Percentiles rank a stretch among this genome's conserved stretches.
Conservation (phyloP, 1,140 invertebrate genomes). For the Heliconius nattereri region DNA sequence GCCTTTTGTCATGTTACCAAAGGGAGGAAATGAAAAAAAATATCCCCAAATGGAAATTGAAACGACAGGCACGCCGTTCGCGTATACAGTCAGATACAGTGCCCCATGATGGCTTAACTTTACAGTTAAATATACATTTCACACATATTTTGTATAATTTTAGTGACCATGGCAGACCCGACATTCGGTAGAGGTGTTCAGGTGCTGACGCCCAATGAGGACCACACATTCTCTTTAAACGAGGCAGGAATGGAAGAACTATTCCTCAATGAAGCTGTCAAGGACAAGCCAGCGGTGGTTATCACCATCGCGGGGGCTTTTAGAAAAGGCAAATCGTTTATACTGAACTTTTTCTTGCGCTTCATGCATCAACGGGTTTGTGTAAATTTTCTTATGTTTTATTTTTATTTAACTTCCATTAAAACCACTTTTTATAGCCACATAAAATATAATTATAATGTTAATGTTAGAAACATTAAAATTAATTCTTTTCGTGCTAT, state of each 20-base stretch:
- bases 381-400: background rate
- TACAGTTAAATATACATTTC: no score
- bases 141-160: no score
- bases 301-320: constrained; percentile 98
- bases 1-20: no score
- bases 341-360: constrained; percentile 95
- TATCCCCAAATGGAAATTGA: no score
- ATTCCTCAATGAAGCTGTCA: constrained; percentile 84
- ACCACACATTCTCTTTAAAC: constrained; percentile 95
- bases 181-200: constrained; percentile 77
- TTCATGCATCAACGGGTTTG: constrained; percentile 86
- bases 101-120: no score
- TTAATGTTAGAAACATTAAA: no score
- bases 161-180: constrained; percentile 26
- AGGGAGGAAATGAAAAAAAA: no score
- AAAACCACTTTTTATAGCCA: background rate
- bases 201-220: constrained; percentile 91
- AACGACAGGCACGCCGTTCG: no score
- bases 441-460: no score
- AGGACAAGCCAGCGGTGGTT: constrained; percentile 89
- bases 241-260: constrained; percentile 92
- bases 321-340: constrained; percentile 94
- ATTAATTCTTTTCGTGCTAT: no score
- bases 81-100: no score
- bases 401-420: background rate